Base-by-base conservation (phyloP, 2,888 invertebrate species). In the Exocentrus adspersus region DNA sequence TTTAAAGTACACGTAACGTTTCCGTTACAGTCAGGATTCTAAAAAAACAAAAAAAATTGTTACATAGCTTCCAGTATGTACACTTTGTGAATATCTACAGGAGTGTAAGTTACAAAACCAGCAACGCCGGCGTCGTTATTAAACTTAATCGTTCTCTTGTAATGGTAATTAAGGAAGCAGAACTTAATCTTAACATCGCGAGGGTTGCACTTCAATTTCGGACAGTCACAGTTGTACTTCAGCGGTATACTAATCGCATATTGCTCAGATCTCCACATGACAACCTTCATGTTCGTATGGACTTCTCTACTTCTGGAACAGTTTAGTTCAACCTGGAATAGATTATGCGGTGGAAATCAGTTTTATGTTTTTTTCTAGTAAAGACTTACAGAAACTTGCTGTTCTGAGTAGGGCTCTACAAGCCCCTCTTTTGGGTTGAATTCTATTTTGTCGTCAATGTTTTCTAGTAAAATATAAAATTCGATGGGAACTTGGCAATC, bases 131-230 rank as follows among this genome's bases (percentile, higher is more conserved):
- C 80, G 1, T 81, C 80, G 62, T 87, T 86, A 5, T 77, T 77
- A 9, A 90, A 72, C 6, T 71, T 73, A 32, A 89, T 80, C n/a
- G 83, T 82, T 46, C 84, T 76, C 12, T 80, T 78, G 67, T 89
- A 89, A 0, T 84, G 79, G 66, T 82, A 87, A 70, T 87, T 86
- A 14, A 89, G 72, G 72, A 89, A 90, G 72, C 88, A 88, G 56
- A 86, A 87, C 65, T 85, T 81, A 42, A 88, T 77, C 14, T 81
- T 82, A 7, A 90, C 84, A 45, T 87, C 85, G 0, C 81, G 72
- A 0, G 88, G 88, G 0, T 80, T 80, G 42, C 83, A 81, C 5
- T 76, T 74, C 4, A 90, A 80, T 5, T 78, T 69, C 0, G 90
- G 87, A 2, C 85, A 83, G 68, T 80, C 79, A 0, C 87, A 87